Evolutionary conservation across 1,140 invertebrate genomes (phyloP), one percentile per base, ranked within the genome.

Genomic region (Leptopilina boulardi): DNA sequence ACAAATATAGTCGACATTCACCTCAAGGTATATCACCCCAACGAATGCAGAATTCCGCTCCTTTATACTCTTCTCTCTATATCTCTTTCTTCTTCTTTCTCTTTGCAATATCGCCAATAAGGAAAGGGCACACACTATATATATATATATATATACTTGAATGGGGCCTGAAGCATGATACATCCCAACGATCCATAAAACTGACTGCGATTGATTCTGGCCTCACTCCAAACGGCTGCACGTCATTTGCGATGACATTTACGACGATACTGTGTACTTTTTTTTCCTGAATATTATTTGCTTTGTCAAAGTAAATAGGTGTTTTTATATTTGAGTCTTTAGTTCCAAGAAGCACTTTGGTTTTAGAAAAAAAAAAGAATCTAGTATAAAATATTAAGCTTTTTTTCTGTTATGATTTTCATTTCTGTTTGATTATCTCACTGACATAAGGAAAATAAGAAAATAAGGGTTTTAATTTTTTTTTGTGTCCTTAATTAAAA

Each of bases 151-250:
- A n/a, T n/a, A n/a, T 47, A 15, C 44, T 8, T 42, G 1, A 42
- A 77, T 79, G 77, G 66, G 77, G 66, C 77, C 75, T 38, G 3
- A 10, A 18, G 26, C 75, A 13, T 74, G 70, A 77, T 77, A 75
- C 51, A 71, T 77, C 74, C 71, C 66, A 71, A 54, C 76, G 76
- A 82, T 80, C 78, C 72, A 59, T 75, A 73, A 82, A 82, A 82
- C 75, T 73, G 70, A 73, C 11, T 23, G 72, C 71, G 54, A 82
- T 78, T 81, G 75, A 81, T 79, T 44, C 59, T 41, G 70, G 71
- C 74, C n/a, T 41, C 74, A 72, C 54, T 73, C 56, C 21, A 59
- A 59, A 59, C 21, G 56, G 56, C 56, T 26, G 19, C 56, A 59
- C 21, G 21, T 59, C 56, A 26, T 59, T 59, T 59, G 19, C 56